Conservation (phyloP, 2,888 invertebrate species). For the Stratiomys singularior region DNA sequence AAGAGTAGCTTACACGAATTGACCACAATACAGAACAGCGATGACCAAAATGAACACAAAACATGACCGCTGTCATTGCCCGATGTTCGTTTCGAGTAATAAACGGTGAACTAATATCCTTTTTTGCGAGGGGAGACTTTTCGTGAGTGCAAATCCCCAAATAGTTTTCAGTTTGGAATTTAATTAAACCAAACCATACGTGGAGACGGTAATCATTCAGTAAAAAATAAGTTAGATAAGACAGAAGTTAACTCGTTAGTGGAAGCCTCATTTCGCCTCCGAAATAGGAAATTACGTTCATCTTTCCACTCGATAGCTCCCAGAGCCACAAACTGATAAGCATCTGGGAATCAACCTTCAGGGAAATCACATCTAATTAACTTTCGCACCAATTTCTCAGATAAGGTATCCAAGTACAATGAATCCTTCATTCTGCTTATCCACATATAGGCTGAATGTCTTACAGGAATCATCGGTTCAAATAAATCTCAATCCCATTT, state of each 20-base stretch:
- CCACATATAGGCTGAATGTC: no score
- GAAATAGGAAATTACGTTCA: background rate
- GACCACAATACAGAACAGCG: conserved; percentile 39
- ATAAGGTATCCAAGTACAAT: background rate
- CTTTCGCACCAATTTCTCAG: background rate
- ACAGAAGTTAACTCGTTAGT: no score
- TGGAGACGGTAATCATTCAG: no score
- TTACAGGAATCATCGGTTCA: background rate
- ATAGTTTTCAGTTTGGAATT: no score
- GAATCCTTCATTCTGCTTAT: background rate
- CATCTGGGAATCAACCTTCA: background rate
- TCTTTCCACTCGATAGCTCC: no score
- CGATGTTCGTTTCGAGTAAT: conserved; percentile 15
- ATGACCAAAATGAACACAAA: conserved; percentile 36
- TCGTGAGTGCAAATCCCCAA: no score
- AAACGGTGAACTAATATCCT: conserved; percentile 4
- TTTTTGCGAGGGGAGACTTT: background rate
- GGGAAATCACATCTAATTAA: background rate
- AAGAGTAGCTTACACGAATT: conserved; percentile 29
- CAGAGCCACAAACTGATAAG: background rate
- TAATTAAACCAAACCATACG: no score
- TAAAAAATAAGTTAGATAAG: no score
- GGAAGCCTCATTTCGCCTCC: no score
- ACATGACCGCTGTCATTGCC: conserved; percentile 45
- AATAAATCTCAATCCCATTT: conserved; percentile 8